These are phyloP conservation scores for Recurvirostra avosetta DNA, from an alignment of 2,113 vertebrate species.

Conservation along the genomic window DNA sequence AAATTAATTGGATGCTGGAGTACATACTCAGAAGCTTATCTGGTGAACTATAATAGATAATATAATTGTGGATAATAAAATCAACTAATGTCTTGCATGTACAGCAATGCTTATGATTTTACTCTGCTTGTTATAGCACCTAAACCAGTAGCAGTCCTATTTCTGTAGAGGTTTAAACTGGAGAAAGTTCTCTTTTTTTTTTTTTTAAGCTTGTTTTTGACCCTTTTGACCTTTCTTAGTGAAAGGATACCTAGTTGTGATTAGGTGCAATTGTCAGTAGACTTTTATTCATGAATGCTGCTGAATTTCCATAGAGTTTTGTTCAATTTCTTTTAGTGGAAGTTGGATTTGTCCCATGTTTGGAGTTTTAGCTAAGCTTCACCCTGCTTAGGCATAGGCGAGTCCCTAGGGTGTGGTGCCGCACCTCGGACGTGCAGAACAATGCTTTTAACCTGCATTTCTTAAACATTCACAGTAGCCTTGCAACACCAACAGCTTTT, in stretches of 20 bases:
- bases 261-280: background rate
- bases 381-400: fast-evolving
- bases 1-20: background rate
- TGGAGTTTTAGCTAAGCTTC: background rate
- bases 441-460: background rate
- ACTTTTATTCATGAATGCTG: background rate
- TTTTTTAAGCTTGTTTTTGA: background rate
- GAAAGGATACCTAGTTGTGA: background rate
- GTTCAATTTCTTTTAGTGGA: background rate
- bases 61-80: background rate
- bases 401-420: background rate
- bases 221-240: background rate
- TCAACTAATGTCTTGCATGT: background rate
- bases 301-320: background rate
- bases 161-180: background rate
- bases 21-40: background rate
- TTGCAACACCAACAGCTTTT: background rate
- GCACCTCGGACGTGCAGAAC: background rate
- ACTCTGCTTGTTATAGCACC: background rate
- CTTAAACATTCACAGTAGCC: background rate
- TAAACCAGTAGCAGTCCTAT: background rate
- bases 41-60: background rate
- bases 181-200: background rate
- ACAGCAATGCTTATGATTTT: background rate
- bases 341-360: background rate